Evolutionary conservation across 2,113 vertebrate species (phyloP).

Genomic region (Galbula dea): DNA sequence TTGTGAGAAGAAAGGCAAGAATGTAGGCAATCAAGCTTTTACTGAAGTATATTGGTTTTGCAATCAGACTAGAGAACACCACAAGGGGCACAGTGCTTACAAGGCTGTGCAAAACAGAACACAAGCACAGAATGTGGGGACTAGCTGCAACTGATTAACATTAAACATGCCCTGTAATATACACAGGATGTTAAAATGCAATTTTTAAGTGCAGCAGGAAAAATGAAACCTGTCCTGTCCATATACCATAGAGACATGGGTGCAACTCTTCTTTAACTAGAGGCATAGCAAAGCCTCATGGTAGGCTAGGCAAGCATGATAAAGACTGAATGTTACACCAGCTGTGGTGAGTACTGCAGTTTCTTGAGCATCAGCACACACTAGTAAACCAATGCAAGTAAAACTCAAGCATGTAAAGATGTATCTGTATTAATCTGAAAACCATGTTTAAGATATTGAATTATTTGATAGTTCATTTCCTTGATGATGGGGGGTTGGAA

Average conservation of each 20-base stretch:
- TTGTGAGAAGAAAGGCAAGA: neutral
- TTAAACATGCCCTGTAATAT: neutral
- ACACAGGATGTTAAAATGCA: neutral
- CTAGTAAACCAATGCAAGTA: neutral
- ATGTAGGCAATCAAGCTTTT: neutral
- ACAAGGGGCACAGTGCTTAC: neutral
- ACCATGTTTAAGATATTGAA: neutral
- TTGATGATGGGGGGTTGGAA: too few species aligned
- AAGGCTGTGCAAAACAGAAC: neutral
- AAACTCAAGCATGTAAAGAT: neutral
- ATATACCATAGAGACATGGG: rapidly evolving
- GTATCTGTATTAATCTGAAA: neutral
- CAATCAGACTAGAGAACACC: neutral
- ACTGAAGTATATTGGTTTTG: neutral
- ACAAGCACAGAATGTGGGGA: neutral
- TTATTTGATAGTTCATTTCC: neutral
- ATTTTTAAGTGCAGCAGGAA: neutral
- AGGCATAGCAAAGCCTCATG: rapidly evolving
- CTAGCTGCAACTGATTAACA: neutral
- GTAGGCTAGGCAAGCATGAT: neutral
- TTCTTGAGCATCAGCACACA: neutral
- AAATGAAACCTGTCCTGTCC: neutral
- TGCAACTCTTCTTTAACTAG: neutral
- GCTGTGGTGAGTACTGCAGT: neutral
- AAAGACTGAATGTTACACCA: rapidly evolving